These are phyloP conservation scores for Meleagris gallopavo DNA, from an alignment of 2,113 vertebrate species.

Conservation along the genomic window DNA sequence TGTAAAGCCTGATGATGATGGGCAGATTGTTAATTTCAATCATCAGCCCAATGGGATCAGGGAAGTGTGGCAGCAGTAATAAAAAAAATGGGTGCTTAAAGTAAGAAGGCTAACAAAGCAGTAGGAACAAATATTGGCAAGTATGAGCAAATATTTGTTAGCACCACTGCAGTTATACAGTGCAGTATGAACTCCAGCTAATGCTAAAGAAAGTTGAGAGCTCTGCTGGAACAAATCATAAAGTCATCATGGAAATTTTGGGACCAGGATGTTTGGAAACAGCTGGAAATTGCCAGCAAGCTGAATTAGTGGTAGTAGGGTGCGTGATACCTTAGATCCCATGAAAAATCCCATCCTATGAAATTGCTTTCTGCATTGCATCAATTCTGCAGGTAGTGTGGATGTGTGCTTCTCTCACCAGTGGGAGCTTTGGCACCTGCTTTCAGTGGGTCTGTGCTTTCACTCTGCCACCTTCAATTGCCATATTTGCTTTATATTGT, in stretches of 20 bases:
- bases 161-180: neutral
- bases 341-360: neutral
- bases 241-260: neutral
- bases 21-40: constrained; percentile 27
- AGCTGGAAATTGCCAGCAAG: neutral
- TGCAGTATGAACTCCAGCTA: neutral
- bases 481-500: neutral
- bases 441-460: neutral
- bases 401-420: neutral
- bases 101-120: constrained; percentile 10
- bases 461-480: neutral
- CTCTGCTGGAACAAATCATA: neutral
- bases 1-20: neutral
- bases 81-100: constrained; percentile 19
- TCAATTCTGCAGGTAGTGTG: neutral
- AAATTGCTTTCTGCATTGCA: neutral
- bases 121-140: constrained; percentile 43
- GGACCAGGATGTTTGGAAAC: neutral
- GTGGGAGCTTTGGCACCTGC: neutral
- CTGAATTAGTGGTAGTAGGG: neutral
- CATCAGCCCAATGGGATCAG: constrained; percentile 18
- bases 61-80: neutral
- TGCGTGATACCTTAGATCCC: neutral
- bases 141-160: constrained; percentile 59
- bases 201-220: neutral